Percentiles rank a stretch among this genome's conserved stretches.
These are phyloP conservation scores for Lamprotornis superbus DNA, from an alignment of 2,113 vertebrate species.

Conservation along the genomic window DNA sequence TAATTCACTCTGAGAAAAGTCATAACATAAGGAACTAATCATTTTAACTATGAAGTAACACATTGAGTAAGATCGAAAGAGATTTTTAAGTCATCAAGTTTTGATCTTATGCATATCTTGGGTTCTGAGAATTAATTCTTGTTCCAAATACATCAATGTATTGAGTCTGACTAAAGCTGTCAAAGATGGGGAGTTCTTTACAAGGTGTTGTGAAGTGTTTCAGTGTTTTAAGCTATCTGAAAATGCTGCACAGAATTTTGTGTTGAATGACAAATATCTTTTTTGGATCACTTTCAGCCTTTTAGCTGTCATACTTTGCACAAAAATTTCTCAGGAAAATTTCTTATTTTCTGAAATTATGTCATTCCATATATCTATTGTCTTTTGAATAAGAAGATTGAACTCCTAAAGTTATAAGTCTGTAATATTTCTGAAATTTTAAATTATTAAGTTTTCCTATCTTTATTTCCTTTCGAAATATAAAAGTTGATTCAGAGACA, in stretches of 20 bases:
- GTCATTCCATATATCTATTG: background rate
- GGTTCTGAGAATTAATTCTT: background rate
- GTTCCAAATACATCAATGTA: background rate
- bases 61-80: background rate
- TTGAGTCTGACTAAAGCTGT: background rate
- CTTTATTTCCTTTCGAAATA: background rate
- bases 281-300: background rate
- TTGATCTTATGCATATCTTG: background rate
- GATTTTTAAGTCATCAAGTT: background rate
- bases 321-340: background rate
- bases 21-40: background rate
- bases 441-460: background rate
- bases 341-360: background rate
- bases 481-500: background rate
- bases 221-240: background rate
- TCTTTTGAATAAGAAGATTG: background rate
- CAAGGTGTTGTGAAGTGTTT: background rate
- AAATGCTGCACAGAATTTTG: background rate
- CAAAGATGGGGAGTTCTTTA: background rate
- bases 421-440: background rate
- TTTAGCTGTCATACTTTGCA: background rate
- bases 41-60: background rate
- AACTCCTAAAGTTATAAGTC: background rate
- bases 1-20: background rate
- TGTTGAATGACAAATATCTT: background rate